Evolutionary conservation across 2,113 vertebrate species (phyloP).

Genomic region (Calonectris borealis): DNA sequence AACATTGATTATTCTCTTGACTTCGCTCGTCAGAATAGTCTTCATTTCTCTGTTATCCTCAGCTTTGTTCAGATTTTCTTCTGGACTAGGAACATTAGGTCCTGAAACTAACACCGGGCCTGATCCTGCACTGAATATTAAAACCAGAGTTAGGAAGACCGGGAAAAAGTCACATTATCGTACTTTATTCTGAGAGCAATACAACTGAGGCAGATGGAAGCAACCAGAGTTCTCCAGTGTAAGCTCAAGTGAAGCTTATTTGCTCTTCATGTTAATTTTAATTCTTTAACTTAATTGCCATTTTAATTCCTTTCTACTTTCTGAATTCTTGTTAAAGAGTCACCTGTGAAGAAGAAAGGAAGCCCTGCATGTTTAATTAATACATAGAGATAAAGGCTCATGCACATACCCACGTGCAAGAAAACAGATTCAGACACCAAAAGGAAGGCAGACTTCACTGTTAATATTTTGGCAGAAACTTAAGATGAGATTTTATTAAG

Average conservation of each 20-base stretch:
- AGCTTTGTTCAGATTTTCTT: neutral
- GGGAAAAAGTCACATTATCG: neutral
- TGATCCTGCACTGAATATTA: neutral
- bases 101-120: neutral
- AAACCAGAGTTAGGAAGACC: neutral
- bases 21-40: neutral
- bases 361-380: neutral
- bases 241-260: neutral
- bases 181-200: neutral
- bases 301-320: neutral
- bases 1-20: neutral
- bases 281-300: neutral
- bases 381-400: neutral
- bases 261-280: neutral
- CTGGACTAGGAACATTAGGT: neutral
- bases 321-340: neutral
- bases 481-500: neutral
- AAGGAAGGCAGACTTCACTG: neutral
- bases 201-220: neutral
- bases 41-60: neutral
- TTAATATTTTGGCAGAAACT: neutral
- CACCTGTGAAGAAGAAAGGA: neutral
- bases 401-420: neutral
- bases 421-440: neutral
- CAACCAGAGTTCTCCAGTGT: neutral